Conservation (phyloP, 2,113 vertebrate genomes). For the Megatriorchis doriae region DNA sequence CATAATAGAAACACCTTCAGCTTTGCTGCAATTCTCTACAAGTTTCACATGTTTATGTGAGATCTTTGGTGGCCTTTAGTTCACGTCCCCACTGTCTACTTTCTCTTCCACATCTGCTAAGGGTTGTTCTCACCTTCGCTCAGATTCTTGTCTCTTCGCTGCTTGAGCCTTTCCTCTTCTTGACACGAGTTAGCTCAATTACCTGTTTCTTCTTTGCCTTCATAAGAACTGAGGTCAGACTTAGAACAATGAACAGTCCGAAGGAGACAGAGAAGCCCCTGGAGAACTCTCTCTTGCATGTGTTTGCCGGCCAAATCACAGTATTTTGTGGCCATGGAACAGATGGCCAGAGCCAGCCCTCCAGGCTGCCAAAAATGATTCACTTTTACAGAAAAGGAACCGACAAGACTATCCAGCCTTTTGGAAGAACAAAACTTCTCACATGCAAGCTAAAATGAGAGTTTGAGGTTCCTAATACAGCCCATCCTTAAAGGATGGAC, state of each 20-base stretch:
- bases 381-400: not conserved
- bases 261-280: not conserved
- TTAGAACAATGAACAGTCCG: not conserved
- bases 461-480: not conserved
- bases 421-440: not conserved
- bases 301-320: not conserved
- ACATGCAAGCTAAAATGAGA: not conserved
- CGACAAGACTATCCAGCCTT: not conserved
- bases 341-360: not conserved
- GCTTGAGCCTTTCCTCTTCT: not conserved
- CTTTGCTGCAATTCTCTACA: not conserved
- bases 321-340: not conserved
- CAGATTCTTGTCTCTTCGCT: not conserved
- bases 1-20: not conserved
- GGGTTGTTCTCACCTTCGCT: not conserved
- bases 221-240: not conserved
- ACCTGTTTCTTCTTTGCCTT: not conserved
- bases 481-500: not conserved
- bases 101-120: not conserved
- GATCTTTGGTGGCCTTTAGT: not conserved
- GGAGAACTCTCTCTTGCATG: not conserved
- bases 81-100: not conserved
- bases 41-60: not conserved
- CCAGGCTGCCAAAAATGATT: not conserved
- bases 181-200: not conserved